Evolutionary conservation across 2,888 invertebrate species (phyloP).

Genomic region (Andricus quercusramuli): DNA sequence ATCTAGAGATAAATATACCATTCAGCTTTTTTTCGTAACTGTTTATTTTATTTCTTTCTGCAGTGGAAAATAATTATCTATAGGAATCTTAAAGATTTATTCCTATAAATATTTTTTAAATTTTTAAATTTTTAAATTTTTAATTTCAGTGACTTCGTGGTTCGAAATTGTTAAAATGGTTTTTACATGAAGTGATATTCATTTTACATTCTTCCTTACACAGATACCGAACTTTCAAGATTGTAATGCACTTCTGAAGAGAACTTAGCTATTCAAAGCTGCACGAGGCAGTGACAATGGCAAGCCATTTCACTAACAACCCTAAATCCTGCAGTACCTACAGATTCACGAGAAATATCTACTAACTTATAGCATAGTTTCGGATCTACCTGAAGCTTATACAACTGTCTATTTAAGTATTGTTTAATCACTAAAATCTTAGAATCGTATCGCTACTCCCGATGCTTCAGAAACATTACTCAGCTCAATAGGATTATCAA

Average conservation of each 20-base stretch:
- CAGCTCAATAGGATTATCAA: background rate
- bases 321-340: background rate
- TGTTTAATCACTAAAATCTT: background rate
- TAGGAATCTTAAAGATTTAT: background rate
- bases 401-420: background rate
- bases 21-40: background rate
- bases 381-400: background rate
- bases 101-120: background rate
- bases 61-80: background rate
- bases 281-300: background rate
- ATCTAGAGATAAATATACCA: background rate
- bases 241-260: slow-evolving; percentile 51
- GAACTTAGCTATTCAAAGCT: slow-evolving; percentile 44
- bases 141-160: slow-evolving; percentile 13
- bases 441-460: background rate
- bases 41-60: background rate
- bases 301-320: background rate
- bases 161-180: background rate
- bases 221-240: slow-evolving; percentile 47
- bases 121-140: background rate
- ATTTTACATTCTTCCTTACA: slow-evolving; percentile 28
- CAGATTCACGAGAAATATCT: background rate
- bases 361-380: background rate
- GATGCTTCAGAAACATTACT: background rate
- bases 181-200: background rate